phyloP scores from a whole-genome alignment of 2,888 invertebrate species.

The Apotomis betuletana region DNA sequence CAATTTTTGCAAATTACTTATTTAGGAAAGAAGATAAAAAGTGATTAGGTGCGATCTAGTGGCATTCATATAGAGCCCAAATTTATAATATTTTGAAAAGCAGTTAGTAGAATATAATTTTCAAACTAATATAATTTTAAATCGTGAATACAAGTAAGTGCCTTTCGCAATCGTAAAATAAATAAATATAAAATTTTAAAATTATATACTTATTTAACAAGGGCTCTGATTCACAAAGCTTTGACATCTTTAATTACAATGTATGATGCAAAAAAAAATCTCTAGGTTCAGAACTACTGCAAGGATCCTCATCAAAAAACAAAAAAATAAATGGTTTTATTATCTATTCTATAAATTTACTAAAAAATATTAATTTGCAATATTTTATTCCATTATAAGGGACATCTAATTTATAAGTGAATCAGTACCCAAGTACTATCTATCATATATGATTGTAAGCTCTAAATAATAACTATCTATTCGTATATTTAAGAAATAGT shows the following conservation, averaged over 20 bases:
- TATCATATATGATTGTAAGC: neutral
- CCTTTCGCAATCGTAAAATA: neutral
- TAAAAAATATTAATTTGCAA: too few species aligned
- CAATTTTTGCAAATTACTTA: too few species aligned
- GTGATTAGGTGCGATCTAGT: neutral
- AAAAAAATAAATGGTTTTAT: too few species aligned
- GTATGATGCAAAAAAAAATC: too few species aligned
- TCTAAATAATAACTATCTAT: constrained; percentile 1
- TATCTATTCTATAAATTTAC: too few species aligned
- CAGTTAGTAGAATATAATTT: neutral
- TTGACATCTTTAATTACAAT: too few species aligned
- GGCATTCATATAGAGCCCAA: neutral
- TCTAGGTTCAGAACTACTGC: too few species aligned
- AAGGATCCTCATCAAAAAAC: too few species aligned
- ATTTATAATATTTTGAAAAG: neutral
- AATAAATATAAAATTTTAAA: neutral
- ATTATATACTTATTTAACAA: neutral
- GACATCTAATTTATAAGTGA: neutral
- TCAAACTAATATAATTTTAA: neutral
- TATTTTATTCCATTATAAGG: too few species aligned
- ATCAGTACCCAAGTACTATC: neutral
- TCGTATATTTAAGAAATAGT: neutral
- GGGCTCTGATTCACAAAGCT: neutral
- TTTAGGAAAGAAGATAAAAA: neutral
- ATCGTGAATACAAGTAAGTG: neutral